Percentiles rank a stretch among this genome's conserved stretches.
phyloP scores from a whole-genome alignment of 2,797 vertebrate species.

The Cichlasoma orientale region DNA sequence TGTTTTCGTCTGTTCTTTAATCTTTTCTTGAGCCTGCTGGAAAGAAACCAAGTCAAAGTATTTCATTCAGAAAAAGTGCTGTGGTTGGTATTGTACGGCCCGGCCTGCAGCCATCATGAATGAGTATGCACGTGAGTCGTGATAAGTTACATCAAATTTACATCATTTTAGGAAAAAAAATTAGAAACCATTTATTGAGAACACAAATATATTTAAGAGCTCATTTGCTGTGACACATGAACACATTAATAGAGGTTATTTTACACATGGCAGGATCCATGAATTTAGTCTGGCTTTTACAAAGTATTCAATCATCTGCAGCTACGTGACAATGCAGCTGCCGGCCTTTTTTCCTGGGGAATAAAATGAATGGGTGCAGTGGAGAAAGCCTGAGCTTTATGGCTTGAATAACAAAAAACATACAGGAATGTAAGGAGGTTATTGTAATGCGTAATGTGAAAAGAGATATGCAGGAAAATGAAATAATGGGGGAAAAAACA shows the following conservation, averaged over 20 bases:
- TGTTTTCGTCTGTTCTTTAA: background rate
- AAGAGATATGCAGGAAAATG: background rate
- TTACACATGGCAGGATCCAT: conserved; percentile 10
- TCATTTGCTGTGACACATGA: background rate
- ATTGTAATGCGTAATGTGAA: conserved; percentile 33
- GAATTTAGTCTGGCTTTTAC: conserved; percentile 11
- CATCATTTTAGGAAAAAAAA: background rate
- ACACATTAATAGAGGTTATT: conserved; percentile 15
- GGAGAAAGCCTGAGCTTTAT: conserved; percentile 25
- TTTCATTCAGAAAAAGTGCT: background rate
- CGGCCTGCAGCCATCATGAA: background rate
- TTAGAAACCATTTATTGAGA: background rate
- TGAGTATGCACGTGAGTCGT: background rate
- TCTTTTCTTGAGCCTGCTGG: background rate
- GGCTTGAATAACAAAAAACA: conserved; percentile 45
- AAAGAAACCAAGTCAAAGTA: background rate
- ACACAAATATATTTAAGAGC: background rate
- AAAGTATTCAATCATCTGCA: conserved; percentile 16
- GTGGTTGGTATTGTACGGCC: background rate
- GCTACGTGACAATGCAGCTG: conserved; percentile 8
- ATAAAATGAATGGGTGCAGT: conserved; percentile 3
- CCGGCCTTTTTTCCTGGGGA: background rate
- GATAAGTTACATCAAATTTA: background rate
- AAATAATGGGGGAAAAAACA: conserved; percentile 30
- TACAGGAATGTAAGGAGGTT: conserved; percentile 29